Evolutionary conservation across 2,888 invertebrate species (phyloP).

Genomic region (Patella ulyssiponensis): DNA sequence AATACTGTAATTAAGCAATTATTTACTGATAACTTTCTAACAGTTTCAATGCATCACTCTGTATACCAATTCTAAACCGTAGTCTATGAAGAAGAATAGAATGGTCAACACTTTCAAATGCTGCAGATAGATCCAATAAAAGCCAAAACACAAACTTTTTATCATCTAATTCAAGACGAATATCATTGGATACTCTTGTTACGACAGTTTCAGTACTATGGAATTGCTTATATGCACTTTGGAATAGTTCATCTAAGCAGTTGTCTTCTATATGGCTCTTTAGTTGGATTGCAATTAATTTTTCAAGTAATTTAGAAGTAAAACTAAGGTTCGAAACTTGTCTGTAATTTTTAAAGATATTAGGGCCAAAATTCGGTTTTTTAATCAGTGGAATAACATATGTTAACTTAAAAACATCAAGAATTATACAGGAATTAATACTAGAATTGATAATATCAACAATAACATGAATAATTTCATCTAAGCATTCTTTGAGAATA

Average conservation of each 20-base stretch:
- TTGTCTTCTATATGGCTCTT: neutral
- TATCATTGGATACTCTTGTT: neutral
- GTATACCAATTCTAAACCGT: neutral
- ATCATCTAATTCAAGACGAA: neutral
- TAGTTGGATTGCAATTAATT: neutral
- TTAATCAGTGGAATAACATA: neutral
- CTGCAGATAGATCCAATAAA: neutral
- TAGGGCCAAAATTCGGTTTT: neutral
- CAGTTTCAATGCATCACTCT: neutral
- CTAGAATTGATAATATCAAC: neutral
- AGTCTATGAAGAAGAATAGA: neutral
- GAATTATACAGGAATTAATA: neutral
- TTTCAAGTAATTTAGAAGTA: neutral
- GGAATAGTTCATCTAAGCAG: neutral
- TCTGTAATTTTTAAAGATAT: neutral
- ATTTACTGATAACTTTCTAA: neutral
- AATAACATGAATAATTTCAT: neutral
- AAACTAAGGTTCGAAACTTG: neutral
- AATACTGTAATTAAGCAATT: no score
- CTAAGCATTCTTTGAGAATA: neutral
- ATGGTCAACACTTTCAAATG: neutral
- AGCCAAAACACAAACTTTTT: neutral
- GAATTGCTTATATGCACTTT: no score
- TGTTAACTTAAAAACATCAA: no score
- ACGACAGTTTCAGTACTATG: neutral